phyloP scores from a whole-genome alignment of 2,888 invertebrate species.

The Thumatha senex region DNA sequence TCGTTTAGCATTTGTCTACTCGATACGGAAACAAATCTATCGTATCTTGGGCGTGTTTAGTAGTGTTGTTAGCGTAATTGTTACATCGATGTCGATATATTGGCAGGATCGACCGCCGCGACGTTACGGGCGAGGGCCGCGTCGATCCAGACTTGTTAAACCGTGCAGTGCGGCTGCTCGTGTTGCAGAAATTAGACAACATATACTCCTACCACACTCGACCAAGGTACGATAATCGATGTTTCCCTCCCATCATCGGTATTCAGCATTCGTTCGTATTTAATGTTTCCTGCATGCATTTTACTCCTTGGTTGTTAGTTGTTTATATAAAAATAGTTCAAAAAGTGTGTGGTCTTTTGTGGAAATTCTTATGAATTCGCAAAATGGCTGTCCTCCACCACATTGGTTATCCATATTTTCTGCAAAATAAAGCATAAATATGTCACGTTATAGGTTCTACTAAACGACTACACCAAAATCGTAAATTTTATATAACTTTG shows the following conservation, averaged over 20 bases:
- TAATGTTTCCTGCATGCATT: constrained; percentile 50
- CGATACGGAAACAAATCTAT: constrained; percentile 30
- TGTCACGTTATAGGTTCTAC: too few relatives aligned
- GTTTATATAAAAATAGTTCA: too few relatives aligned
- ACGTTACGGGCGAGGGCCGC: constrained; percentile 67
- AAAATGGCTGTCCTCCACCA: too few relatives aligned
- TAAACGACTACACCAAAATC: too few relatives aligned
- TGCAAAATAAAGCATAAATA: too few relatives aligned
- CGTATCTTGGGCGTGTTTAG: constrained; percentile 68
- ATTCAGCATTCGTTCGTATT: constrained; percentile 47
- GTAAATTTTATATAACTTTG: too few relatives aligned
- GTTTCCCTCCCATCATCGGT: constrained; percentile 53
- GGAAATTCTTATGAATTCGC: too few relatives aligned
- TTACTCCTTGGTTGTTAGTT: constrained; percentile 31
- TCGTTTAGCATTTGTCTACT: constrained; percentile 3
- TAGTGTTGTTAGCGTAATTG: constrained; percentile 56
- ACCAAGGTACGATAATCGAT: constrained; percentile 83
- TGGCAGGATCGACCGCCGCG: constrained; percentile 82
- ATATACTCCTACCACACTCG: constrained; percentile 83
- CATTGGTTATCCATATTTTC: too few relatives aligned
- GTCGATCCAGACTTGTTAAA: constrained; percentile 80
- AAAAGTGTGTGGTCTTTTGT: too few relatives aligned
- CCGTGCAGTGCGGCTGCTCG: constrained; percentile 81
- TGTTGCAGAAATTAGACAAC: constrained; percentile 83
- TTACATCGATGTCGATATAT: constrained; percentile 75